Evolutionary conservation across 2,113 vertebrate genomes (phyloP), one percentile per base, ranked within the genome.

Genomic region (Anhinga rufa): DNA sequence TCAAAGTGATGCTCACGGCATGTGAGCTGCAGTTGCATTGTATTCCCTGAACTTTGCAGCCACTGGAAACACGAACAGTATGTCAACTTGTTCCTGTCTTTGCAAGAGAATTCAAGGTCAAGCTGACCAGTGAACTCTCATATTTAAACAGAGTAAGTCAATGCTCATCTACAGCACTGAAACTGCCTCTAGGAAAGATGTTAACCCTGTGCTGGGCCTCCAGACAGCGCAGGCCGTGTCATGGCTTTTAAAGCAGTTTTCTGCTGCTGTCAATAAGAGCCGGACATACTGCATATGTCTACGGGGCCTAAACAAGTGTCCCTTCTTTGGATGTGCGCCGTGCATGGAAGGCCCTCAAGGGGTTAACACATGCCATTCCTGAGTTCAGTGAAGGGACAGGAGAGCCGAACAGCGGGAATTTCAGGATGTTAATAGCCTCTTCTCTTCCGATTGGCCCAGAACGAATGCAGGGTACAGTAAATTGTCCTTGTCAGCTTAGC

Each of bases 401-500:
- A 95, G 95, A 96, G 97, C 86, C 70, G 36, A 98, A 96, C 97
- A 98, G 98, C 88, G 76, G 98, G 98, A 98, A 98, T 97, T 98
- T 98, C 95, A 98, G 98, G 97, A 98, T 98, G 98, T 98, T 98
- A 98, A 98, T 98, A 97, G 96, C 95, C 75, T 88, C 95, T 98
- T 98, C 97, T 97, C 96, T 97, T 98, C 97, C 68, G 96, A 98
- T 98, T 97, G 97, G 98, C 97, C 97, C 97, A 98, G 98, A 98
- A 98, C 96, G 93, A 98, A 98, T 97, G 97, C 98, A 96, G 95
- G 93, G 98, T 98, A 98, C 98, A 98, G 98, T 98, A 98, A 98
- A 98, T 98, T 98, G 98, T 98, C 97, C 98, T 98, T 98, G 98
- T 98, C 98, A 98, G 98, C 97, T 98, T 96, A 97, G 98, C 97